Base-by-base conservation (phyloP, 2,113 vertebrate species). In the Platysteira castanea region DNA sequence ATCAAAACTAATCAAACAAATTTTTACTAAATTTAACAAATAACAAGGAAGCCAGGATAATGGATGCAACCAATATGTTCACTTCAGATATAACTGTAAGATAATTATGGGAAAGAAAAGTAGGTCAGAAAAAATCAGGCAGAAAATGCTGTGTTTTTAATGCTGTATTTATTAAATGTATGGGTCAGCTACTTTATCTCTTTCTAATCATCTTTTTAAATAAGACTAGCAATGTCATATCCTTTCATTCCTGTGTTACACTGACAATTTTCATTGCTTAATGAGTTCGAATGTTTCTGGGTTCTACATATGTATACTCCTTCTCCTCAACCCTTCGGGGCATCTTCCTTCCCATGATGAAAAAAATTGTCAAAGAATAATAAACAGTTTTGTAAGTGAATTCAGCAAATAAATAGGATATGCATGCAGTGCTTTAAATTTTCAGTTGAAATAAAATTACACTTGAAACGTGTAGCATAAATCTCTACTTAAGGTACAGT, bases 21-120 rank as follows among this genome's bases (percentile, higher is more conserved):
- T 87, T 93, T 64, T 87, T 95, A 90, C 87, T 89, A 94, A 93
- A 95, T 97, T 96, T 95, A 96, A 96, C 95, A 95, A 93, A 96
- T 85, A 96, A 81, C 69, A 69, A 82, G 78, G 81, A 95, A 95
- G 56, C 35, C 49, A 60, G 41, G 84, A 83, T 93, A 95, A 93
- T 77, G 60, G 67, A 87, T 90, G 35, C 63, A 94, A 93, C 77
- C 13, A 63, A 93, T 92, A 92, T 1, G 11, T 71, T 76, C 94
- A 85, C 59, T 93, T 60, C 70, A 31, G 54, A 30, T 76, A 49
- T 31, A 90, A 85, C n/a, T 71, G 22, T 68, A 92, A 89, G 80
- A 93, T 49, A 95, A 93, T 95, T 96, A 93, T 10, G 23, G 41
- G 54, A 86, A 92, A 78, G 77, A 91, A 96, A 97, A 95, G 77